These are phyloP conservation scores for Sarcophaga caerulescens DNA, from an alignment of 2,888 invertebrate species.

Conservation along the genomic window DNA sequence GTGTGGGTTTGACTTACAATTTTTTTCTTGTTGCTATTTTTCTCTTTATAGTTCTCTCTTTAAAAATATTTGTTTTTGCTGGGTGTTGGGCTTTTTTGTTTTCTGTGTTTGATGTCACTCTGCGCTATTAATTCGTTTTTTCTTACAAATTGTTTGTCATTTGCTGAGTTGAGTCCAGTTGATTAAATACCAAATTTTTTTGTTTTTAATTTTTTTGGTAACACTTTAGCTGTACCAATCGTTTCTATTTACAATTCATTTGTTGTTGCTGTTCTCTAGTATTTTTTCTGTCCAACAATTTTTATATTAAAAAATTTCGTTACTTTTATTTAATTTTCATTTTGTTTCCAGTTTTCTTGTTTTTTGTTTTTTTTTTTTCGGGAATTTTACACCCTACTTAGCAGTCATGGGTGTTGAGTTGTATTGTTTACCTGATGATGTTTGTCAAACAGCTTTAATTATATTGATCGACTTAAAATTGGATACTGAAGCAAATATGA, in stretches of 20 bases:
- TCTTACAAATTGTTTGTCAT: constrained; percentile 5
- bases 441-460: constrained; percentile 40
- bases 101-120: background rate
- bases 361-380: background rate
- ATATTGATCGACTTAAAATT: background rate
- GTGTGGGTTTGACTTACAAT: background rate
- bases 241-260: constrained; percentile 9
- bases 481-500: too few species aligned
- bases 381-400: background rate
- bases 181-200: constrained; percentile 1
- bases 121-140: background rate
- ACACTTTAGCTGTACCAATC: constrained; percentile 6
- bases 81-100: background rate
- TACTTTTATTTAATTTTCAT: background rate
- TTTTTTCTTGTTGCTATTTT: background rate
- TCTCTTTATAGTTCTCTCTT: background rate
- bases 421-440: too few species aligned
- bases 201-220: constrained; percentile 28
- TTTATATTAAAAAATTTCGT: background rate
- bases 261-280: background rate
- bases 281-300: background rate
- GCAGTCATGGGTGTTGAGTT: too few species aligned
- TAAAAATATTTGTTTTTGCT: background rate
- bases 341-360: too few species aligned
- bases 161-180: background rate